Evolutionary conservation across 2,888 invertebrate genomes (phyloP), one percentile per base, ranked within the genome.

Genomic region (Limnephilus lunatus): DNA sequence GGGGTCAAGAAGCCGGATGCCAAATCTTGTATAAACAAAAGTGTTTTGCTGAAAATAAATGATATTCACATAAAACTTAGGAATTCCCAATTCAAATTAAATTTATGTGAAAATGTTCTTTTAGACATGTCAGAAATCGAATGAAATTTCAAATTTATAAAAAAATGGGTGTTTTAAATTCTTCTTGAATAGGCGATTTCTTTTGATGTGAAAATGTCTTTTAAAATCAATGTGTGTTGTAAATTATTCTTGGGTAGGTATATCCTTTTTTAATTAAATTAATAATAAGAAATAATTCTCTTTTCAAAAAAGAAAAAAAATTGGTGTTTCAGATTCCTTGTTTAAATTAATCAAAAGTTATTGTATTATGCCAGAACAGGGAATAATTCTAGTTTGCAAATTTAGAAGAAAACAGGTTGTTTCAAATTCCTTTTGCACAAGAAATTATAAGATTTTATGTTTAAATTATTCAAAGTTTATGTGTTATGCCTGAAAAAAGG

Each of bases 1-100:
- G 87, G 92, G 91, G 92, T 92, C 89, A 89, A 85, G 9, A 30
- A 91, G 91, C 93, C 92, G 93, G 93, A 93, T 92, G 82, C 89
- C 81, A 80, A 92, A 68, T 31, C 11, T n/a, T 32, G 80, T 80
- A 44, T 35, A 89, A 89, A 80, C 80, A 89, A 35, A 32, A 89
- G 39, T 87, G 44, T 87, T 25, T 87, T 87, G 15, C 31, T 87
- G 30, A 30, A 48, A 80, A 81, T 12, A 32, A 25, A 35, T 80
- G n/a, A 80, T 81, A 44, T 39, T n/a, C 31, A 87, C 5, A 15
- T 15, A 14, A 48, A 48, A 15, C 19, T 25, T n/a, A 35, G 39
- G 39, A 31, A 83, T n/a, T 31, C 0, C 35, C 30, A 35, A 19
- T 83, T 5, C 32, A 35, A 83, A 35, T 35, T 83, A 32, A 81